Evolutionary conservation across 2,888 invertebrate species (phyloP), one percentile per base, ranked within the genome.

Genomic region (Pandemis heparana): DNA sequence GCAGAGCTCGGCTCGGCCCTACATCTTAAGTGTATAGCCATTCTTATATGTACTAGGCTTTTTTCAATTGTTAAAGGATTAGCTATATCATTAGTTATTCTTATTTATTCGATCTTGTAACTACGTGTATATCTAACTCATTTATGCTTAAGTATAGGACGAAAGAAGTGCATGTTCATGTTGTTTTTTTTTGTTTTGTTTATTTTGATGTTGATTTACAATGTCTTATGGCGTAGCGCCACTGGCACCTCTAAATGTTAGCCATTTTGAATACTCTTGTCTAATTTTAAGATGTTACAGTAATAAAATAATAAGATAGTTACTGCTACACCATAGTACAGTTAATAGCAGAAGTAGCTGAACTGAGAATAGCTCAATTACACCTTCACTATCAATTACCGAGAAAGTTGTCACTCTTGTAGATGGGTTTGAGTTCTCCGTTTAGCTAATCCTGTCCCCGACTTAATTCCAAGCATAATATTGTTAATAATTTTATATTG

Each of bases 1-100:
- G 95, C 23, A 94, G 96, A 79, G 96, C 96, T 70, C 87, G 92
- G 14, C 88, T 90, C 32, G 83, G 87, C 23, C 87, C 92, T 12
- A 77, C 85, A 62, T 80, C 89, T 18, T 78, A 79, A 78, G 51
- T 62, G 48, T 14, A 14, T 16, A 56, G 43, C 62, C 53, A 56
- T 62, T 48, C 38, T 16, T 23, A 53, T 32, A 60, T 41, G 53
- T 53, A 53, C 23, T 56, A 56, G 56, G 48, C 41, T 8, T 18
- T 59, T 60, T 73, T 60, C 38, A 53, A 70, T 51, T 60, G 46
- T 63, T 59, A 53, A 48, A 51, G 41, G 65, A 64, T 43, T 14
- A 69, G 38, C 59, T 63, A 59, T 71, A 62, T 67, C 61, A 72
- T 56, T 59, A 46, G 48, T 61, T 74, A 65, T 70, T 65, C 69